These are phyloP conservation scores for Ariopsis seemanni DNA, from an alignment of 2,113 vertebrate genomes.

Conservation along the genomic window DNA sequence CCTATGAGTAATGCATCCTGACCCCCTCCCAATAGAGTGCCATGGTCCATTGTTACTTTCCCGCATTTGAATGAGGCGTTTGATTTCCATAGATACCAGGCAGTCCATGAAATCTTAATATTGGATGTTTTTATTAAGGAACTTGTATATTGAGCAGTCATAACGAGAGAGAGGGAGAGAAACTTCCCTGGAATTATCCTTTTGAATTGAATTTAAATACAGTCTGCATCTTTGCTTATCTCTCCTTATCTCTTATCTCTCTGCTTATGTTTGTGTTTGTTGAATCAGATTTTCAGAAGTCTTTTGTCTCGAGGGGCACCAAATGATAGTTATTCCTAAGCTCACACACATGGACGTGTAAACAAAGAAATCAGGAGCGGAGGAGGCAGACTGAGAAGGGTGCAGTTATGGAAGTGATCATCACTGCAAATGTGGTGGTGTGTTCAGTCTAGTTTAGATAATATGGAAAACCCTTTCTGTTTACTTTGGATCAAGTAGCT, in stretches of 20 bases:
- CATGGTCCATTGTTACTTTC: no score
- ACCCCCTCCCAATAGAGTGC: no score
- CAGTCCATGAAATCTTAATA: not conserved
- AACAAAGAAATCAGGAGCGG: not conserved
- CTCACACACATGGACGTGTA: conserved; percentile 1
- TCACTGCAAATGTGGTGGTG: conserved; percentile 6
- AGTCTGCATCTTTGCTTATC: conserved; percentile 3
- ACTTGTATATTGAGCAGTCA: not conserved
- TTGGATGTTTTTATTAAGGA: not conserved
- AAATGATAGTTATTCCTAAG: not conserved
- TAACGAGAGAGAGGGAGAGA: not conserved
- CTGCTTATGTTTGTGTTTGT: not conserved
- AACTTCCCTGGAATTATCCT: not conserved
- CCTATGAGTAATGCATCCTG: no score
- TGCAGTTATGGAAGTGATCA: conserved; percentile 7
- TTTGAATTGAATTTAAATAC: not conserved
- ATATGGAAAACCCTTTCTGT: conserved; percentile 27
- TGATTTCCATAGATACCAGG: not conserved
- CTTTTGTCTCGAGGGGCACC: not conserved
- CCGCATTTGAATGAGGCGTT: no score
- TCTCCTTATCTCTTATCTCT: conserved; percentile 9
- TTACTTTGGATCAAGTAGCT: conserved; percentile 1
- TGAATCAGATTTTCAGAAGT: conserved; percentile 4
- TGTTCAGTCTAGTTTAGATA: not conserved
- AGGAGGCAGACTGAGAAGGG: not conserved